Percentiles rank a stretch among this genome's conserved stretches.
phyloP scores from a whole-genome alignment of 2,113 vertebrate genomes.

The Lutjanus erythropterus region DNA sequence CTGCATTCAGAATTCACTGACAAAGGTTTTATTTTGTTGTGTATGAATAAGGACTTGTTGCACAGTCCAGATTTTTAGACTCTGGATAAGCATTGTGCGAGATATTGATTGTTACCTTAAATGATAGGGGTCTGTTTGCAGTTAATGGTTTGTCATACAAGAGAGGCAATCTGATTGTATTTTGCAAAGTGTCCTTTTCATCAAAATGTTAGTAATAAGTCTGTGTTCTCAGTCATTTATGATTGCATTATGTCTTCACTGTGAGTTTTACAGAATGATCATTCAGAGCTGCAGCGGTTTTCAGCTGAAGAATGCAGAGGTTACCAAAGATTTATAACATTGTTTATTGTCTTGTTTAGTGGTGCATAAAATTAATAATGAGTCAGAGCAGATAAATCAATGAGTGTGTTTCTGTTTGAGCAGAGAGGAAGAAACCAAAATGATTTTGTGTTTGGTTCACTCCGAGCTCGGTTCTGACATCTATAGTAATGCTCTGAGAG shows the following conservation, averaged over 20 bases:
- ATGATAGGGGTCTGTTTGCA: neutral
- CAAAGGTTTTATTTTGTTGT: neutral
- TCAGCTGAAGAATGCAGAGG: neutral
- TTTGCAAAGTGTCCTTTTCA: neutral
- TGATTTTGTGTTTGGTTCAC: constrained; percentile 26
- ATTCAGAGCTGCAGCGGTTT: neutral
- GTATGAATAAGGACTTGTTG: neutral
- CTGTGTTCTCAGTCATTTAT: neutral
- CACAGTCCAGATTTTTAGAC: neutral
- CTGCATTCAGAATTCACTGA: neutral
- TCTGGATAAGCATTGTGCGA: neutral
- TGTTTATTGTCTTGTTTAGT: constrained; percentile 33
- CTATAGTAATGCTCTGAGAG: constrained; percentile 23
- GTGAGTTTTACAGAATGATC: constrained; percentile 6
- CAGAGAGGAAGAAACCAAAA: constrained; percentile 25
- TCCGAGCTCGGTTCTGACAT: constrained; percentile 26
- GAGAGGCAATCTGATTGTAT: neutral
- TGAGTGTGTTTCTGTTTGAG: constrained; percentile 18
- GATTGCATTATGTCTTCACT: neutral
- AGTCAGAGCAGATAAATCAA: constrained; percentile 38
- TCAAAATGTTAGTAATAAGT: neutral
- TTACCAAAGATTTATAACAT: constrained; percentile 1
- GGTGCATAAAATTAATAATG: constrained; percentile 36
- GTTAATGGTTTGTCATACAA: neutral
- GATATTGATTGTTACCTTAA: neutral